A percentile compares a stretch with the other conserved stretches of the same genome.
Evolutionary conservation across 2,797 vertebrate species (phyloP).

Genomic region (Epinephelus malabaricus): DNA sequence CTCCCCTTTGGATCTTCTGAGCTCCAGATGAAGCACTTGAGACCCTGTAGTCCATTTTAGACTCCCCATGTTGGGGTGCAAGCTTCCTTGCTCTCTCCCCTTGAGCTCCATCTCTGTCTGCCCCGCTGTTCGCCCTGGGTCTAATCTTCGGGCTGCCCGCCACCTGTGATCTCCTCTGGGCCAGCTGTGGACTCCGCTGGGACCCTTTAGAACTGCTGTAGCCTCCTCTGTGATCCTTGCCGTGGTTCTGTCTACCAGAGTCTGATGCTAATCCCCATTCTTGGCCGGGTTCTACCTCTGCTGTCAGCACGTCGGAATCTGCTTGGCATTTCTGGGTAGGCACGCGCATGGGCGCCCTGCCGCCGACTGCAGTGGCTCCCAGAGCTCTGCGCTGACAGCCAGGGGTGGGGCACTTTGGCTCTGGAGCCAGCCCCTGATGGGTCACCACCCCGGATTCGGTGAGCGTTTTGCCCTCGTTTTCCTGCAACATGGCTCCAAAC

Average conservation of each 20-base stretch:
- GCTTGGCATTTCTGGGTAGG: constrained; percentile 86
- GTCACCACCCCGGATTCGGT: constrained; percentile 82
- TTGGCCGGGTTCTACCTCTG: constrained; percentile 74
- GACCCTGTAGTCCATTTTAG: constrained; percentile 73
- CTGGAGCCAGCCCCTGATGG: constrained; percentile 68
- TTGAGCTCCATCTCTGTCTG: constrained; percentile 65
- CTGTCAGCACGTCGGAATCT: constrained; percentile 82
- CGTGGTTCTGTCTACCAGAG: constrained; percentile 67
- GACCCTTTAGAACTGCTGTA: constrained; percentile 67
- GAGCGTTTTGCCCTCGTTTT: constrained; percentile 85
- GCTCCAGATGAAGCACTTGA: constrained; percentile 56
- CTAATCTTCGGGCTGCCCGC: constrained; percentile 75
- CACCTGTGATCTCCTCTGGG: constrained; percentile 71
- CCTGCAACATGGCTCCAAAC: constrained; percentile 82
- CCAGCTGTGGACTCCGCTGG: constrained; percentile 61
- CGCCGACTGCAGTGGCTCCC: constrained; percentile 62
- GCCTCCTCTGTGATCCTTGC: constrained; percentile 69
- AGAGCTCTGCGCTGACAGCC: constrained; percentile 85
- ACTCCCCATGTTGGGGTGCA: constrained; percentile 63
- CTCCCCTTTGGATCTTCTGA: constrained; percentile 68
- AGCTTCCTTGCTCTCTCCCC: constrained; percentile 66
- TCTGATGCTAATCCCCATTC: constrained; percentile 71
- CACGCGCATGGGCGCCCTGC: constrained; percentile 70
- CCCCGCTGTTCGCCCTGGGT: constrained; percentile 66
- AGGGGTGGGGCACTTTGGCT: constrained; percentile 75